Percentiles rank a stretch among this genome's conserved stretches.
phyloP scores from a whole-genome alignment of 1,140 invertebrate species.

The Trissolcus basalis region DNA sequence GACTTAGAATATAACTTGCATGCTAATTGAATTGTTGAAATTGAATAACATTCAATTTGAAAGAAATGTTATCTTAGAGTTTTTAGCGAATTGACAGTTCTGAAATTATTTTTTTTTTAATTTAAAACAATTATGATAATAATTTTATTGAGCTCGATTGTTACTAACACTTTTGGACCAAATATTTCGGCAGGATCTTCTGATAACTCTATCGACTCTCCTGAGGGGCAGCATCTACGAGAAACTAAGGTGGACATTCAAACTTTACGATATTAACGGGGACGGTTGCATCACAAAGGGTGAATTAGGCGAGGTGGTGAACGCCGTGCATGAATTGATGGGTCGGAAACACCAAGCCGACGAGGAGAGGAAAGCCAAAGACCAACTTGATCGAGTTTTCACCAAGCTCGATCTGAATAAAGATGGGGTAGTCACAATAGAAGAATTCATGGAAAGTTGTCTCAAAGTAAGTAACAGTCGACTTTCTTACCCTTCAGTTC shows the following conservation, averaged over 20 bases:
- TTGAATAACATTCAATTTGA: no score
- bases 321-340: conserved; percentile 94
- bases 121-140: no score
- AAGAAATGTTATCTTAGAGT: no score
- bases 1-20: no score
- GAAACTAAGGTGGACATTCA: conserved; percentile 94
- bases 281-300: conserved; percentile 94
- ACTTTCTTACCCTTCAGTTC: background rate
- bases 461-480: conserved; percentile 82
- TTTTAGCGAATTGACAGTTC: no score
- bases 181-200: conserved; percentile 84
- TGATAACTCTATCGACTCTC: conserved; percentile 92
- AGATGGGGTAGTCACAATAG: conserved; percentile 96
- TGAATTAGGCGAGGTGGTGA: conserved; percentile 92
- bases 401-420: conserved; percentile 94
- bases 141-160: no score
- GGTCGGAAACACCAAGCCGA: conserved; percentile 83
- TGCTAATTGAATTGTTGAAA: no score
- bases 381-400: conserved; percentile 89
- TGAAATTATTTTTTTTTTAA: no score
- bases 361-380: conserved; percentile 86
- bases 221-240: conserved; percentile 93
- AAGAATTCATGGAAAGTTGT: conserved; percentile 97
- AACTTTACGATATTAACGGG: conserved; percentile 95
- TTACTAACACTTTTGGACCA: background rate